Percentiles rank a stretch among this genome's conserved stretches.
phyloP scores from a whole-genome alignment of 2,888 invertebrate genomes.

The Mellilla xanthometata region DNA sequence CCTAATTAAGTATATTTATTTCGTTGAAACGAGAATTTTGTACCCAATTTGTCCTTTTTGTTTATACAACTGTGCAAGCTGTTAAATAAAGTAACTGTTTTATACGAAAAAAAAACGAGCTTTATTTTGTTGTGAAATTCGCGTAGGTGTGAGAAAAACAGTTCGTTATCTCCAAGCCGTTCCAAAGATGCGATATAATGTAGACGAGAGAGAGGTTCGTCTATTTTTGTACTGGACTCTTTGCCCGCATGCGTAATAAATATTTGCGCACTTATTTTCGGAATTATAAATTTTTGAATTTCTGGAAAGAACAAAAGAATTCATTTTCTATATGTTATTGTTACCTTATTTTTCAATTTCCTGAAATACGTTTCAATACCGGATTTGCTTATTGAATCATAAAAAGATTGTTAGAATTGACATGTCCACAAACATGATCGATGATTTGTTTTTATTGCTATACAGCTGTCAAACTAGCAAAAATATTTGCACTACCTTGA shows the following conservation, averaged over 20 bases:
- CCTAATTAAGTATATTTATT: no score
- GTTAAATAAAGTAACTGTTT: slow-evolving; percentile 27
- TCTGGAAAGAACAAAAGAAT: slow-evolving; percentile 29
- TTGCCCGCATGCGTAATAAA: slow-evolving; percentile 59
- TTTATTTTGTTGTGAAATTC: slow-evolving; percentile 41
- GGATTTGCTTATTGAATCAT: no score
- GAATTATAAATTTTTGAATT: slow-evolving; percentile 46
- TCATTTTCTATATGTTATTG: slow-evolving; percentile 23
- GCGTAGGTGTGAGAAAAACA: slow-evolving; percentile 65
- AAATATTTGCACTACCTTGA: slow-evolving; percentile 3
- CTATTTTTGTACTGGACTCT: slow-evolving; percentile 64
- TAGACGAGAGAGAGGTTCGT: slow-evolving; percentile 58
- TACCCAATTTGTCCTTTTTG: no score
- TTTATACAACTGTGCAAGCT: neutral
- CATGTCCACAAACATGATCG: neutral
- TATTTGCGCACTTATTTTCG: slow-evolving; percentile 62
- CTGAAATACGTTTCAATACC: no score
- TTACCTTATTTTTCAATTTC: slow-evolving; percentile 1
- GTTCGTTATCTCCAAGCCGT: slow-evolving; percentile 53
- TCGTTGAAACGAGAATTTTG: no score
- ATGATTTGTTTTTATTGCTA: neutral
- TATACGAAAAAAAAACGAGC: slow-evolving; percentile 36
- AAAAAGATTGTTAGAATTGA: no score
- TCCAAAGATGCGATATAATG: slow-evolving; percentile 60
- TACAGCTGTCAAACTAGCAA: neutral